Conservation (phyloP, 2,113 vertebrate genomes). For the Chunga burmeisteri region DNA sequence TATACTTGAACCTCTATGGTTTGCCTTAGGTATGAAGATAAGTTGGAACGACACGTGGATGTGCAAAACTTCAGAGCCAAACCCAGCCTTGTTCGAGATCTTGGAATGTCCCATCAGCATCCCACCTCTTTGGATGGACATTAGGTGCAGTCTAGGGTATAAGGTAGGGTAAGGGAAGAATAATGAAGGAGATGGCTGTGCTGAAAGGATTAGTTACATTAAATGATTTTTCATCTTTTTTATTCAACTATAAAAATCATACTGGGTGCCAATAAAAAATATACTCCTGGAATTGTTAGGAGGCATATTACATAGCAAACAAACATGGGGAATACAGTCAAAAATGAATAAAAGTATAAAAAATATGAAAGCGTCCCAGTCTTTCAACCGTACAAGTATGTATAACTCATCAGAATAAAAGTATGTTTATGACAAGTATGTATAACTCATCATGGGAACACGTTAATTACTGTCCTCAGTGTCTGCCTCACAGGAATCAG, state of each 20-base stretch:
- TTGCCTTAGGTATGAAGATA: background rate
- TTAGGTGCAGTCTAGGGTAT: background rate
- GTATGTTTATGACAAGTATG: too few relatives aligned
- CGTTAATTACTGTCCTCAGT: background rate
- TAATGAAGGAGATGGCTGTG: background rate
- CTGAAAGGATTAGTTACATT: background rate
- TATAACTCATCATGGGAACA: background rate
- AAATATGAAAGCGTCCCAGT: background rate
- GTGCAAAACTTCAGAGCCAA: background rate
- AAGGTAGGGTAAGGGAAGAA: background rate
- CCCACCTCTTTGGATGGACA: background rate
- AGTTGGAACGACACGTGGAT: background rate
- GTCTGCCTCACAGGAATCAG: background rate
- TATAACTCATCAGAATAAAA: background rate
- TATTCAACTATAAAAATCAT: background rate
- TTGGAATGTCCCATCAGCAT: background rate
- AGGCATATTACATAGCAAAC: background rate
- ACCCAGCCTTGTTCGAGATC: background rate
- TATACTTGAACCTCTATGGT: background rate
- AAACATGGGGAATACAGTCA: background rate
- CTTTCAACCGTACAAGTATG: background rate
- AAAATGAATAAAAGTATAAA: background rate
- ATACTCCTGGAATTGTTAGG: background rate
- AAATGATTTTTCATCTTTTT: background rate
- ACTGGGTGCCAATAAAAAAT: background rate